Evolutionary conservation across 2,888 invertebrate species (phyloP).

Genomic region (Hyalella azteca): DNA sequence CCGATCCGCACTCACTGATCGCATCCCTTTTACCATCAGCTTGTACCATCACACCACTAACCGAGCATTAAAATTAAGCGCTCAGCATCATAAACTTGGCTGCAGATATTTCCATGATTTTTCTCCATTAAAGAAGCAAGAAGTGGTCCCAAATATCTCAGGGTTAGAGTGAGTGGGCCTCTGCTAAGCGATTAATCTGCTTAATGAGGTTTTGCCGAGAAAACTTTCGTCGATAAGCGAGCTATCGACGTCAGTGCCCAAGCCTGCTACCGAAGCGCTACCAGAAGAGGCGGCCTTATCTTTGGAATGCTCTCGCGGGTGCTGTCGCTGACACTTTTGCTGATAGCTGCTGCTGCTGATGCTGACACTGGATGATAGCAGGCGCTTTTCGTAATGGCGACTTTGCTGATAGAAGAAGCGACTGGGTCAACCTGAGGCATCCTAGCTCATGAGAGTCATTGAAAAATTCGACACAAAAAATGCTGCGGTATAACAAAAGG

Average conservation of each 20-base stretch:
- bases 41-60: not conserved
- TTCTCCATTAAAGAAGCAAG: slow-evolving; percentile 25
- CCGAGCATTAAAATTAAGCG: slow-evolving; percentile 14
- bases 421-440: too few relatives aligned
- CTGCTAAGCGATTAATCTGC: slow-evolving; percentile 25
- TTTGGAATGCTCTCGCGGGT: slow-evolving; percentile 10
- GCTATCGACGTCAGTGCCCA: slow-evolving; percentile 28
- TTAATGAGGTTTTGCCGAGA: slow-evolving; percentile 32
- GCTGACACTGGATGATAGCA: slow-evolving; percentile 16
- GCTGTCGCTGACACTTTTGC: slow-evolving; percentile 12
- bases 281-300: not conserved
- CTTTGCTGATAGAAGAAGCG: not conserved
- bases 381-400: slow-evolving; percentile 23
- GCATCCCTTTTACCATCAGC: not conserved
- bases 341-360: slow-evolving; percentile 26
- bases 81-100: slow-evolving; percentile 3
- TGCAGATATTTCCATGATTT: slow-evolving; percentile 14
- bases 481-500: too few relatives aligned
- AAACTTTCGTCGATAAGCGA: slow-evolving; percentile 23
- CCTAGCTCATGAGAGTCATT: too few relatives aligned
- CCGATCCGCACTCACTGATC: not conserved
- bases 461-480: too few relatives aligned
- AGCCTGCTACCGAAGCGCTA: slow-evolving; percentile 39
- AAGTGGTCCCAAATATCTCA: slow-evolving; percentile 16
- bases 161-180: slow-evolving; percentile 26